Percentiles rank a stretch among this genome's conserved stretches.
Conservation (phyloP, 1,140 invertebrate species). For the Bombus soroeensis region DNA sequence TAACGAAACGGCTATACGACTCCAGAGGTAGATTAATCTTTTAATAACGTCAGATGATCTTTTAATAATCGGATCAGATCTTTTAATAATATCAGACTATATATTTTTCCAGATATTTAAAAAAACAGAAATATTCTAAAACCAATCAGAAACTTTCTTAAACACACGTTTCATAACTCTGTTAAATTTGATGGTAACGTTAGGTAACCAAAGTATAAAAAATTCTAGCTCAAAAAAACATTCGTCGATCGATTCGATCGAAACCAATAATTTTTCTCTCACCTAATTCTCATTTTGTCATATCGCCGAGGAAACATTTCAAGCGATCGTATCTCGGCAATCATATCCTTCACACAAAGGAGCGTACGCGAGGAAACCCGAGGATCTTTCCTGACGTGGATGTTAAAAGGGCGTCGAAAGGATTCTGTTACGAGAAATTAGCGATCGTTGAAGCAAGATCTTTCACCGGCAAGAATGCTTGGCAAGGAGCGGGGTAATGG, state of each 20-base stretch:
- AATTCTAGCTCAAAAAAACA: background rate
- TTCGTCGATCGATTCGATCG: background rate
- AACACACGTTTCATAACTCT: background rate
- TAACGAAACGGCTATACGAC: too few relatives aligned
- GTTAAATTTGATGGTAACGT: background rate
- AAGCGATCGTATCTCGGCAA: background rate
- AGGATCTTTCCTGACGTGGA: background rate
- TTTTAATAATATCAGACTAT: background rate
- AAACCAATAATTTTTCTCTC: too few relatives aligned
- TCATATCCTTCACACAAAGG: background rate
- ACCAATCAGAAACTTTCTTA: background rate
- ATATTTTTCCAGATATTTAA: background rate
- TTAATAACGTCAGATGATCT: too few relatives aligned
- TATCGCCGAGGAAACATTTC: background rate
- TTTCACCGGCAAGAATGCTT: background rate
- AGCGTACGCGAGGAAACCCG: background rate
- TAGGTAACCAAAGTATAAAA: background rate
- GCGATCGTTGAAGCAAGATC: slow-evolving; percentile 16
- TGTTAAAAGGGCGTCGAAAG: background rate
- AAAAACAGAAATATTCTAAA: background rate
- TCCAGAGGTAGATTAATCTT: too few relatives aligned
- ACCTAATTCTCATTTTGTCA: background rate
- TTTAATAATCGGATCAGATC: too few relatives aligned
- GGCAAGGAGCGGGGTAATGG: slow-evolving; percentile 25
- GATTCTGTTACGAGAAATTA: slow-evolving; percentile 38